phyloP scores from a whole-genome alignment of 2,113 vertebrate species.

The Plestiodon gilberti region DNA sequence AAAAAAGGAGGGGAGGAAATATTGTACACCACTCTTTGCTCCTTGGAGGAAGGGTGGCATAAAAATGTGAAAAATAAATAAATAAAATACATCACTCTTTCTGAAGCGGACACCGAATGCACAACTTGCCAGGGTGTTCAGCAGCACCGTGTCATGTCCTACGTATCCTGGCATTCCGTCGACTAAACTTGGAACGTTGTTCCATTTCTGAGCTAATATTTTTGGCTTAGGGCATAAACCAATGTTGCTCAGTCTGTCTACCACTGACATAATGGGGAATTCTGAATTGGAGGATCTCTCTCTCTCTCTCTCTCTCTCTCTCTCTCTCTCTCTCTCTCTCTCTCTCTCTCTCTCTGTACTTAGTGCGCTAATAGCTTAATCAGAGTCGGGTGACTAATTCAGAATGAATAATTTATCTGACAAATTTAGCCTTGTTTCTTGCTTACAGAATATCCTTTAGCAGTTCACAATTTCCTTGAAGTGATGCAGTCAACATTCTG shows the following conservation, averaged over 20 bases:
- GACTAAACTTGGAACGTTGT: neutral
- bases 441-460: constrained; percentile 20
- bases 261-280: neutral
- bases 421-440: constrained; percentile 35
- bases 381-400: constrained; percentile 37
- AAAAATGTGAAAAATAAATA: too few species aligned
- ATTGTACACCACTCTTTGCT: too few species aligned
- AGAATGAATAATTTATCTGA: constrained; percentile 39
- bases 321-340: too few species aligned
- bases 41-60: too few species aligned
- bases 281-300: constrained; percentile 15
- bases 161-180: neutral
- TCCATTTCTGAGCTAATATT: neutral
- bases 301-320: too few species aligned
- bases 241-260: neutral
- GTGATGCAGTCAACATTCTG: constrained; percentile 12
- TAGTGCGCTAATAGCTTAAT: constrained; percentile 41
- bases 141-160: neutral
- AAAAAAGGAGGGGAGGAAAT: too few species aligned
- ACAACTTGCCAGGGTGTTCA: neutral
- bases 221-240: neutral
- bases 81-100: too few species aligned
- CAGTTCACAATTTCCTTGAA: constrained; percentile 10
- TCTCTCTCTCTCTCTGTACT: constrained; percentile 34
- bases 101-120: neutral